These are phyloP conservation scores for Anoplopoma fimbria DNA, from an alignment of 2,113 vertebrate genomes.

Conservation along the genomic window DNA sequence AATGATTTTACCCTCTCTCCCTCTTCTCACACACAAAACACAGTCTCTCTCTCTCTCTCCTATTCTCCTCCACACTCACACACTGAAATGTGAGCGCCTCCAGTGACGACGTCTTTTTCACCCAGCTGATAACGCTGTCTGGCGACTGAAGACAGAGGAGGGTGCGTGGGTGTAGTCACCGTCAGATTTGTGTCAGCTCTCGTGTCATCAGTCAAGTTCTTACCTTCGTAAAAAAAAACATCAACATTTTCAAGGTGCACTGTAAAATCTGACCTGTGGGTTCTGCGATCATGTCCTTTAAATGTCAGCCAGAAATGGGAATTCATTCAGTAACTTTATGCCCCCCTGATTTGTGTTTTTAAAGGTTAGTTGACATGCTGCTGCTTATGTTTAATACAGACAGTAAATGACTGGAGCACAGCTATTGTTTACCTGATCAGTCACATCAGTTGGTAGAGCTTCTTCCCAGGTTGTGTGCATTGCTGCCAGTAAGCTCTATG, in stretches of 20 bases:
- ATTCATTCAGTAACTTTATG: not conserved
- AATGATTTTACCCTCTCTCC: constrained; percentile 62
- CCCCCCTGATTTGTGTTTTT: not conserved
- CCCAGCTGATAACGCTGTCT: constrained; percentile 1
- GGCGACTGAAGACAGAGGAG: not conserved
- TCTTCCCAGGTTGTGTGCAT: not conserved
- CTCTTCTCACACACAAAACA: constrained; percentile 31
- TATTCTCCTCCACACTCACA: not conserved
- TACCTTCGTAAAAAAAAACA: not conserved
- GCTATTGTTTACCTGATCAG: not conserved
- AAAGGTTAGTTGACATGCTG: not conserved
- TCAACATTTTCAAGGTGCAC: not conserved
- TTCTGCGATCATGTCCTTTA: not conserved
- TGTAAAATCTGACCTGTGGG: not conserved
- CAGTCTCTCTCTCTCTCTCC: not conserved
- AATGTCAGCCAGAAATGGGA: not conserved
- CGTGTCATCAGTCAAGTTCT: not conserved
- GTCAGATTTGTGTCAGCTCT: constrained; percentile 1
- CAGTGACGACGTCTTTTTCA: constrained; percentile 15
- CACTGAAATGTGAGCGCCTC: constrained; percentile 29
- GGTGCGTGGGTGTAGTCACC: not conserved
- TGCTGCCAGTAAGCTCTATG: not conserved
- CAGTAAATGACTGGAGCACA: not conserved
- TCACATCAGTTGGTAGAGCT: not conserved
- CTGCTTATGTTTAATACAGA: not conserved